Conservation (phyloP, 64 coral and sea anemone genomes). For the Pocillopora damicornis region DNA sequence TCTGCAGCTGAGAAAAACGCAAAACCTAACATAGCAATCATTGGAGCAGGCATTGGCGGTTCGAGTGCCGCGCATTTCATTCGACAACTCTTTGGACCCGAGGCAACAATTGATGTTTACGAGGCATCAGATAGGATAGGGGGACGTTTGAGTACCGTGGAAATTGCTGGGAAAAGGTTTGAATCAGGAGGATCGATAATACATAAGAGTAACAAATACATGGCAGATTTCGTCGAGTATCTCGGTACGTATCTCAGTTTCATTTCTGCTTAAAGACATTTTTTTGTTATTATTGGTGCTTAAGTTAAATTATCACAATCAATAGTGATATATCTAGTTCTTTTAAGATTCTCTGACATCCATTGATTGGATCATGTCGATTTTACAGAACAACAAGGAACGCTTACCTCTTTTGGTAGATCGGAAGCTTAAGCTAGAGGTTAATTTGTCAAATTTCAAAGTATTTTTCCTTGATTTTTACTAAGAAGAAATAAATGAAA, state of each 20-base stretch:
- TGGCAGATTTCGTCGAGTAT: conserved; percentile 71
- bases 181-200: conserved; percentile 90
- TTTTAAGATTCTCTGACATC: too few species aligned
- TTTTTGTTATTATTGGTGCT: too few species aligned
- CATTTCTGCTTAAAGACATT: neutral
- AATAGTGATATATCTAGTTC: too few species aligned
- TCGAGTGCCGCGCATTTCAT: conserved; percentile 66
- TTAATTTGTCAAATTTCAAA: too few species aligned
- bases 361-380: too few species aligned
- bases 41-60: conserved; percentile 81
- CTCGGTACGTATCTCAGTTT: conserved; percentile 56
- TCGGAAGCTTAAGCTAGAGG: too few species aligned
- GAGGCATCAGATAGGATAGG: conserved; percentile 79
- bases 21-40: conserved; percentile 59
- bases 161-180: conserved; percentile 65
- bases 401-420: too few species aligned
- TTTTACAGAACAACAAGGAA: too few species aligned
- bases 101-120: conserved; percentile 80
- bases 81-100: conserved; percentile 68
- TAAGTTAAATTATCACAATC: too few species aligned
- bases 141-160: conserved; percentile 70
- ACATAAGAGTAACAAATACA: conserved; percentile 81
- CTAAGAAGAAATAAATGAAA: too few species aligned
- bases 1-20: neutral
- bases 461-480: too few species aligned